These are phyloP conservation scores for Brachionus angularis DNA, from an alignment of 1,140 invertebrate species.

Conservation along the genomic window DNA sequence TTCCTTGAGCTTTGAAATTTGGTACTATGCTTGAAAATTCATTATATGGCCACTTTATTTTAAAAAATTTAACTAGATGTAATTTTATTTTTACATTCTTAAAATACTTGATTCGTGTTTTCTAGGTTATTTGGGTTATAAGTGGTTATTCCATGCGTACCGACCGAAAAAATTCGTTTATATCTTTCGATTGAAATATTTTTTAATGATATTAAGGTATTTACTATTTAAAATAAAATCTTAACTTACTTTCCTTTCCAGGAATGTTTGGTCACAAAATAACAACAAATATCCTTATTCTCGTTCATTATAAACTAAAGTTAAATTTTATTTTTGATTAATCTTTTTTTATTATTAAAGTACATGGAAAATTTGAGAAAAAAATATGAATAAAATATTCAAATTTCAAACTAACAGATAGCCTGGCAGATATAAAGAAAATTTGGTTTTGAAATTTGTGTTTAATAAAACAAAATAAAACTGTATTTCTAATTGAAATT, in stretches of 20 bases:
- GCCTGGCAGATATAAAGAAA: no score
- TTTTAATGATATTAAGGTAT: not conserved
- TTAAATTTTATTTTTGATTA: no score
- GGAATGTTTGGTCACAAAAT: constrained; percentile 87
- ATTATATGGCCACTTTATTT: constrained; percentile 61
- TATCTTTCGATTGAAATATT: constrained; percentile 65
- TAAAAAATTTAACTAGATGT: constrained; percentile 1
- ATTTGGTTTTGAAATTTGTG: no score
- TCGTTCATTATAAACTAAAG: constrained; percentile 57
- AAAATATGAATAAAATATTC: no score
- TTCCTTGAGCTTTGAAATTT: constrained; percentile 52
- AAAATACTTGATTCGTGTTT: constrained; percentile 77
- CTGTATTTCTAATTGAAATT: no score
- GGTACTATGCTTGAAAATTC: constrained; percentile 61
- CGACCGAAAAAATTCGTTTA: constrained; percentile 93
- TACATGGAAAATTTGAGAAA: no score
- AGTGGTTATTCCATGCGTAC: constrained; percentile 87
- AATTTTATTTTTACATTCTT: not conserved
- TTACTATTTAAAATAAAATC: not conserved
- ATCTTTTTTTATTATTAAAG: no score
- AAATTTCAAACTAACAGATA: no score
- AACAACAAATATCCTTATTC: constrained; percentile 85
- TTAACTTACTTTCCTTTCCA: constrained; percentile 89
- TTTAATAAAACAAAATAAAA: no score
- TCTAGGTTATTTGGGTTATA: constrained; percentile 90